These are phyloP conservation scores for Phymorhynchus buccinoides DNA, from an alignment of 1,140 invertebrate species.

Conservation along the genomic window DNA sequence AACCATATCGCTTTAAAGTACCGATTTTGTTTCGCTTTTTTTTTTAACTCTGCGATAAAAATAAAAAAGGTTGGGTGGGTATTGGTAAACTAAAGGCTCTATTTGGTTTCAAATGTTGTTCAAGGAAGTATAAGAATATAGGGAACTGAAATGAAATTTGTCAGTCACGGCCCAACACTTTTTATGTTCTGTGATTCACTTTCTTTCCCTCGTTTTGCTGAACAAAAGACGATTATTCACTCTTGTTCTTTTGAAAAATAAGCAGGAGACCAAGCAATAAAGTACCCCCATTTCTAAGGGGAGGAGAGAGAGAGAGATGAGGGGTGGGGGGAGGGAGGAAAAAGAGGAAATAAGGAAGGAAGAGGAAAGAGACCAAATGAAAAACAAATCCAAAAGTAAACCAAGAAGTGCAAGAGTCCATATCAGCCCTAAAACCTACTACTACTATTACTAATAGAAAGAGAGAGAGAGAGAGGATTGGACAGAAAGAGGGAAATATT, in stretches of 20 bases:
- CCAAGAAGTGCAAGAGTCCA: too few relatives aligned
- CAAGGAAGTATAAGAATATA: background rate
- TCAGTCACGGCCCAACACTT: background rate
- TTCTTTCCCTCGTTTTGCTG: background rate
- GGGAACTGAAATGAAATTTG: background rate
- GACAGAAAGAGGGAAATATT: too few relatives aligned
- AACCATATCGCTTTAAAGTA: too few relatives aligned
- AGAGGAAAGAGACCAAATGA: slow-evolving; percentile 29
- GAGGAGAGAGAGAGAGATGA: background rate
- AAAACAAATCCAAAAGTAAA: too few relatives aligned
- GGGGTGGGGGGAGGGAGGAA: slow-evolving; percentile 8
- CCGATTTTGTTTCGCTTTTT: too few relatives aligned
- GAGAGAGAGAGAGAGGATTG: too few relatives aligned
- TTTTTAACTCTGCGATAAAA: too few relatives aligned
- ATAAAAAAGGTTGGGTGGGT: too few relatives aligned
- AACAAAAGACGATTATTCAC: slow-evolving; percentile 31
- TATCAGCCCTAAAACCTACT: too few relatives aligned
- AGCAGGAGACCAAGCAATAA: too few relatives aligned
- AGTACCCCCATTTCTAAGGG: too few relatives aligned
- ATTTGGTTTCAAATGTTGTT: background rate
- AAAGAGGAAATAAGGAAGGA: slow-evolving; percentile 37
- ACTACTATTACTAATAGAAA: too few relatives aligned
- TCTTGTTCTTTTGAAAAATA: background rate
- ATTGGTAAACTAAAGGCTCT: background rate
- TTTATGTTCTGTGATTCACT: background rate